Conservation (phyloP, 2,888 invertebrate species). For the Ornithoptera alexandrae region DNA sequence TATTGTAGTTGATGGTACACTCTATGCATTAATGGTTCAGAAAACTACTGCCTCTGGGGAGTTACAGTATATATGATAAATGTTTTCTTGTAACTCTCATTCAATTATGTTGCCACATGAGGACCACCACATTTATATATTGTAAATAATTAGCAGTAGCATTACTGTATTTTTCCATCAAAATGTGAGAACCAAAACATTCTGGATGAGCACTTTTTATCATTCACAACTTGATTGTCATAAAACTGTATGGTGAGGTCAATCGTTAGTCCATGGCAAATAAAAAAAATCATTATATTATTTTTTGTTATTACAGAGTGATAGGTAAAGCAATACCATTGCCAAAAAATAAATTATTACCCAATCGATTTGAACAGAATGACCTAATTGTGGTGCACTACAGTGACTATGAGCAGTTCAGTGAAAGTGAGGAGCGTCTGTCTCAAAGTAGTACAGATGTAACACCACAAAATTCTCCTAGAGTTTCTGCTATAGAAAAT, state of each 20-base stretch:
- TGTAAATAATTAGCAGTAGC: no score
- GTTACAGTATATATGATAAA: no score
- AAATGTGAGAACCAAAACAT: no score
- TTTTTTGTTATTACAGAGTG: slow-evolving; percentile 52
- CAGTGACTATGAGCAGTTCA: slow-evolving; percentile 66
- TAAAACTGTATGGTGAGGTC: neutral
- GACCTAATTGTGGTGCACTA: slow-evolving; percentile 72
- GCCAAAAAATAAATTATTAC: slow-evolving; percentile 56
- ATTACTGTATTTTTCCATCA: no score
- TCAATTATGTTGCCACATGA: no score
- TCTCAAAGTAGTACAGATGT: slow-evolving; percentile 72
- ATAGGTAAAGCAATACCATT: slow-evolving; percentile 61
- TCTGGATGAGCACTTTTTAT: no score
- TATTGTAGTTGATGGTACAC: no score
- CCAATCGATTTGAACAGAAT: slow-evolving; percentile 64
- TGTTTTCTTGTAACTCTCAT: no score
- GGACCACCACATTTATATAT: no score
- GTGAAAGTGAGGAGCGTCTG: slow-evolving; percentile 68
- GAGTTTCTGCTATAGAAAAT: slow-evolving; percentile 53
- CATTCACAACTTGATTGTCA: neutral
- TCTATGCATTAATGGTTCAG: no score
- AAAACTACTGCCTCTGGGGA: no score
- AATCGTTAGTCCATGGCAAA: neutral
- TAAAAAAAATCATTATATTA: neutral
- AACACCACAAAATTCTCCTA: slow-evolving; percentile 71